A percentile compares a stretch with the other conserved stretches of the same genome.
These are phyloP conservation scores for Ceratina australensis DNA, from an alignment of 1,140 invertebrate genomes.

Conservation along the genomic window DNA sequence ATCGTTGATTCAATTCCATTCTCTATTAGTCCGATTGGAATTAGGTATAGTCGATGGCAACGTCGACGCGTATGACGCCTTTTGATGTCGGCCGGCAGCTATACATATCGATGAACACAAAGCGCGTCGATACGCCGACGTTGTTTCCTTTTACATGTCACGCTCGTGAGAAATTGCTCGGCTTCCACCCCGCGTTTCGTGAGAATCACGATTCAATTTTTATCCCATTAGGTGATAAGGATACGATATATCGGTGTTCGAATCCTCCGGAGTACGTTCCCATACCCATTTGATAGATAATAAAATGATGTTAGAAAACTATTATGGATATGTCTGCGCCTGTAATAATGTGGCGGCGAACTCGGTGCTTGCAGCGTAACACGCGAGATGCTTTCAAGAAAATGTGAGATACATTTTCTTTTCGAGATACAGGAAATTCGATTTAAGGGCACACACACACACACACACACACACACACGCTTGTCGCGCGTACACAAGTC, in stretches of 20 bases:
- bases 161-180: not conserved
- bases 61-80: not conserved
- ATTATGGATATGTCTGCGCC: not conserved
- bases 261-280: not conserved
- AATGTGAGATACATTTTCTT: conserved; percentile 7
- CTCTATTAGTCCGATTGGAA: not conserved
- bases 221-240: not conserved
- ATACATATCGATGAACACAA: not conserved
- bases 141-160: not conserved
- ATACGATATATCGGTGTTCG: not conserved
- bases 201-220: not conserved
- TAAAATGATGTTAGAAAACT: not conserved
- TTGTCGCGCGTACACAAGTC: not conserved
- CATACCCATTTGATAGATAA: not conserved
- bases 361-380: not conserved
- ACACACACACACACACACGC: too few relatives aligned
- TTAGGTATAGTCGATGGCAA: not conserved
- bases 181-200: not conserved
- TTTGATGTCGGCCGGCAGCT: not conserved
- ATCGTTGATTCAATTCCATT: conserved; percentile 1
- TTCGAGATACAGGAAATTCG: conserved; percentile 4
- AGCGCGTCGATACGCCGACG: not conserved
- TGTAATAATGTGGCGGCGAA: not conserved
- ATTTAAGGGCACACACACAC: conserved; percentile 2
- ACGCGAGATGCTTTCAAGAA: not conserved